Percentiles rank a stretch among this genome's conserved stretches.
Evolutionary conservation across 2,797 vertebrate species (phyloP).

Genomic region (Tapirus indicus): DNA sequence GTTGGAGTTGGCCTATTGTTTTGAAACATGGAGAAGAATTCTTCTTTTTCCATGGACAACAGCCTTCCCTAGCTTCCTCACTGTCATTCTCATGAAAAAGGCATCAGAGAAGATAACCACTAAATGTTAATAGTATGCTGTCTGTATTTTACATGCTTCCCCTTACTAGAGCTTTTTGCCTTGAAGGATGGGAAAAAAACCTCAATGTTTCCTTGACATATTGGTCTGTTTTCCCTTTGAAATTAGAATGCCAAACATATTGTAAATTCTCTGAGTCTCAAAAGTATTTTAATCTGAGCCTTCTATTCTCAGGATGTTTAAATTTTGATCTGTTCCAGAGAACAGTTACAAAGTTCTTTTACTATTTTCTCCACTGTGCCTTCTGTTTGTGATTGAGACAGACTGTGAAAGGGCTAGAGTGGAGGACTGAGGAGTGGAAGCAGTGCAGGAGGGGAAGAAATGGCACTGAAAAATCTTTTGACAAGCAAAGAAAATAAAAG

Average conservation of each 20-base stretch:
- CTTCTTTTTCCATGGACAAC: background rate
- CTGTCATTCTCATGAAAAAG: background rate
- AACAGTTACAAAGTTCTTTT: background rate
- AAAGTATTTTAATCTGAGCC: constrained; percentile 56
- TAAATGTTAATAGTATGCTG: background rate
- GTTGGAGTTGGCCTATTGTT: background rate
- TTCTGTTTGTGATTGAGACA: constrained; percentile 40
- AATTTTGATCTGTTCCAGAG: constrained; percentile 57
- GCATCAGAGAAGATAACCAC: background rate
- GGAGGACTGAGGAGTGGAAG: background rate
- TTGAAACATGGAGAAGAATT: background rate
- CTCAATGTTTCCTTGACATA: background rate
- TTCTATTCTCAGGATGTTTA: constrained; percentile 42
- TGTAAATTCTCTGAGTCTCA: constrained; percentile 47
- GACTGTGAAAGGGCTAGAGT: background rate
- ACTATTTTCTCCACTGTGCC: background rate
- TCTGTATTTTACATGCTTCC: constrained; percentile 2
- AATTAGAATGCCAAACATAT: constrained; percentile 51
- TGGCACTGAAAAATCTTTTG: constrained; percentile 44
- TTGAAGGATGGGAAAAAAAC: background rate
- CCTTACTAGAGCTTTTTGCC: background rate
- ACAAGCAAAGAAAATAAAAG: constrained; percentile 40
- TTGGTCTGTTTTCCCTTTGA: constrained; percentile 30
- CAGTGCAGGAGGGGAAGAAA: background rate
- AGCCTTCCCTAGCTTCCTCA: background rate